Base-by-base conservation (phyloP, 1,140 invertebrate species). In the Caenorhabditis latens region DNA sequence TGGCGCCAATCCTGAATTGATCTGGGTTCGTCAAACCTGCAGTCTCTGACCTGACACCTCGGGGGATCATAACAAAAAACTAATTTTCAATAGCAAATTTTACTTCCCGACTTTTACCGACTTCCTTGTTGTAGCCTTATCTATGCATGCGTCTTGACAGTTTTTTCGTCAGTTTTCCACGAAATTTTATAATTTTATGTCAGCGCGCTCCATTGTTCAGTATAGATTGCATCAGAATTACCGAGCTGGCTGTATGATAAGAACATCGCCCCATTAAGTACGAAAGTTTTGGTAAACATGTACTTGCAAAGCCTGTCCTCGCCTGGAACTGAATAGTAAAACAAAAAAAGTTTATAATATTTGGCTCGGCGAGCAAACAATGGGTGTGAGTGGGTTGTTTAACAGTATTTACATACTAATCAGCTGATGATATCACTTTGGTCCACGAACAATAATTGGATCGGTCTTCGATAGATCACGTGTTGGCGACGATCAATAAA, bases 121-220 rank as follows among this genome's bases (percentile, higher is more conserved):
- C 13, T 79, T 79, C 71, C 71, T 50, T 79, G 71, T 50, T 79
- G 46, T 50, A 79, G 71, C 53, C 71, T 79, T 79, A 79, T 79
- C 71, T 53, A 32, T 32, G 32, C 32, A 32, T 32, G 32, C 32
- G 32, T 32, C 32, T n/a, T n/a, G 32, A 32, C 0, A 32, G 32
- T 32, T 32, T 32, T 32, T 32, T 32, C n/a, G n/a, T n/a, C 32
- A 32, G 32, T 32, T 32, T 32, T 32, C 32, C 32, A 32, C 32
- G 32, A 32, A 32, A 1, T 32, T 32, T 32, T 32, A 53, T 79
- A 32, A 1, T 32, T 32, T 32, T 32, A 53, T 79, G 71, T 48
- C n/a, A 50, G 40, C 43, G 46, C 13, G 71, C 32, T 50, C 46
- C 46, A 79, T 50, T 79, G 46, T 79, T 14, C 46, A 79, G 43